Evolutionary conservation across 2,113 vertebrate genomes (phyloP), one percentile per base, ranked within the genome.

Genomic region (Callithrix jacchus): DNA sequence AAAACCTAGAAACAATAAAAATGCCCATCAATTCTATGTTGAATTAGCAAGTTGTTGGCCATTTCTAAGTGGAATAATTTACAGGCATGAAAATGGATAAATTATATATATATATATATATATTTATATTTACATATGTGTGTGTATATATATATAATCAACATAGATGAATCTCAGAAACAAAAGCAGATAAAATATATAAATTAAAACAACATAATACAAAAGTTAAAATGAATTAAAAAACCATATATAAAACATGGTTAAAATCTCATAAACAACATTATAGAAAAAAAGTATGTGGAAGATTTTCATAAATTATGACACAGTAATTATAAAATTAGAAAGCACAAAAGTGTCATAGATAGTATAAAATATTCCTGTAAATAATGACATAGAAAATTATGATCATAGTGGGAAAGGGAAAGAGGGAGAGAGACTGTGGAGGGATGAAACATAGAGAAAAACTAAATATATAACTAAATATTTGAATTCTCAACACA

Each of bases 201-300:
- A 80, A 85, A 64, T 91, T 73, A 35, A 86, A 93, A 49, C 6
- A 73, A 42, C 66, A 45, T 17, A 92, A 76, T 70, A 2, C 8
- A 47, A 76, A 76, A 80, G 9, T 61, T 64, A 79, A 73, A 95
- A 90, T 94, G 66, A 89, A 87, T 84, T 30, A n/a, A 90, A 47
- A 1, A 52, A 4, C 1, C 32, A 3, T 35, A 56, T 52, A 47
- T 10, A 40, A 66, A 70, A 45, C 23, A 52, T 45, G 32, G 2
- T 54, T 73, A 87, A 84, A 87, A 61, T 35, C 40, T 87, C 21
- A 37, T 42, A 32, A 58, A 80, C 4, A 89, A 13, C 8, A 12
- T 13, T 32, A 4, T 58, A 52, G 40, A 5, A 56, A 61, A 87
- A 45, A 77, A 45, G 2, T 42, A 16, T 74, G 7, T 47, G 66